These are phyloP conservation scores for Steatornis caripensis DNA, from an alignment of 2,113 vertebrate genomes.

Conservation along the genomic window DNA sequence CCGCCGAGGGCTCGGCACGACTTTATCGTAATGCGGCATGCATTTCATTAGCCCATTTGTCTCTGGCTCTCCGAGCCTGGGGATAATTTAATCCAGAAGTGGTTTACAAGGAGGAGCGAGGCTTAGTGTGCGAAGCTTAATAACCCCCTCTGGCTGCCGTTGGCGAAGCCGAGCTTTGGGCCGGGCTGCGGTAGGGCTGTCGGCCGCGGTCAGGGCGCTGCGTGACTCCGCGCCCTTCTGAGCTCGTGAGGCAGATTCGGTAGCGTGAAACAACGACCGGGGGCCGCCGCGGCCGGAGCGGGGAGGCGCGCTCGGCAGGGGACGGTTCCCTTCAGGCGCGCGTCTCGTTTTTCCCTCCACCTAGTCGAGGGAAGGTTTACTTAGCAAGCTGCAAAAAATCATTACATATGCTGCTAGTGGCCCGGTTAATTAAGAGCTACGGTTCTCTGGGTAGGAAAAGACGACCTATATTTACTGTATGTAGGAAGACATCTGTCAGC, in stretches of 20 bases:
- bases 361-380: slow-evolving; percentile 12
- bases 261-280: neutral
- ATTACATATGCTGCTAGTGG: slow-evolving; percentile 60
- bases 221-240: neutral
- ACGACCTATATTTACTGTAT: slow-evolving; percentile 62
- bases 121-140: slow-evolving; percentile 16
- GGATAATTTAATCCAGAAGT: slow-evolving; percentile 20
- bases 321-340: neutral
- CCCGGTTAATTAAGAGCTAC: slow-evolving; percentile 67
- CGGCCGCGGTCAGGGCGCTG: neutral
- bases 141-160: neutral
- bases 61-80: neutral
- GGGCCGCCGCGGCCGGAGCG: neutral
- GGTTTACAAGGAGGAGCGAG: neutral
- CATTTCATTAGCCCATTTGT: slow-evolving; percentile 49
- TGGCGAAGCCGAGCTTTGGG: neutral
- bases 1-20: neutral
- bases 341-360: rapidly evolving
- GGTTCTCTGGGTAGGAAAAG: slow-evolving; percentile 58
- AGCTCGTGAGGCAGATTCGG: neutral
- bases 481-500: slow-evolving; percentile 66
- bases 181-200: neutral
- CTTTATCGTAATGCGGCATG: neutral
- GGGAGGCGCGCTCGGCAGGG: neutral
- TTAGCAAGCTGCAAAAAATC: slow-evolving; percentile 40